phyloP scores from a whole-genome alignment of 1,140 invertebrate species.

The Drosophila baimaii region DNA sequence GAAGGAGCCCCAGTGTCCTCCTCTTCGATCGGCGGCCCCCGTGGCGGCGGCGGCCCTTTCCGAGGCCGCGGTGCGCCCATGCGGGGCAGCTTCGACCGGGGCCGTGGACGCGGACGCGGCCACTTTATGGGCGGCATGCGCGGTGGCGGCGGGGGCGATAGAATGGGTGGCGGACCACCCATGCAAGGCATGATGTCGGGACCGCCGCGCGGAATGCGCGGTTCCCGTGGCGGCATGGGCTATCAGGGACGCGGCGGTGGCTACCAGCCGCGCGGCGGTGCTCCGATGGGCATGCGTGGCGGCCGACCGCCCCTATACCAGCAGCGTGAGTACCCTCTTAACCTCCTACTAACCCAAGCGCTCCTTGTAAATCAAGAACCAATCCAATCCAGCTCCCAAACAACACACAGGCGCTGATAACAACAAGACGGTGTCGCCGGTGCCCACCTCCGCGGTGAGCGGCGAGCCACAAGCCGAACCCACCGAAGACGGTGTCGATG shows the following conservation, averaged over 20 bases:
- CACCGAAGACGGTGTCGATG: constrained; percentile 51
- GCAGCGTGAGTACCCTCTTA: constrained; percentile 68
- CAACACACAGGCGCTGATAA: constrained; percentile 83
- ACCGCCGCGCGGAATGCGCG: constrained; percentile 74
- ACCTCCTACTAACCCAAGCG: background rate
- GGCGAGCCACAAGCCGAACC: constrained; percentile 46
- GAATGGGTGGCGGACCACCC: constrained; percentile 63
- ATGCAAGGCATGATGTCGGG: constrained; percentile 78
- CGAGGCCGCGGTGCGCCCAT: constrained; percentile 76
- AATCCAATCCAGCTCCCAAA: constrained; percentile 67
- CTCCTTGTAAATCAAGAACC: constrained; percentile 16
- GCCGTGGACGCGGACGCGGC: constrained; percentile 77
- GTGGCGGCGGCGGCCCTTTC: constrained; percentile 76
- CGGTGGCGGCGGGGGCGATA: constrained; percentile 64
- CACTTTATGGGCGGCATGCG: constrained; percentile 81
- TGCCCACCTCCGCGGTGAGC: constrained; percentile 58
- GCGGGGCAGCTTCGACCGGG: constrained; percentile 79
- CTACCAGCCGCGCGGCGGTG: constrained; percentile 75
- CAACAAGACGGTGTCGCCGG: constrained; percentile 80
- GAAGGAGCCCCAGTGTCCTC: constrained; percentile 73
- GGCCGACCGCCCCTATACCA: constrained; percentile 75
- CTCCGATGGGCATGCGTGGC: constrained; percentile 80
- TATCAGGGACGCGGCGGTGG: constrained; percentile 74
- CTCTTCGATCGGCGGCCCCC: constrained; percentile 67
- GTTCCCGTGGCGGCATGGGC: constrained; percentile 66